Evolutionary conservation across 1,140 invertebrate genomes (phyloP), one percentile per base, ranked within the genome.

Genomic region (Chlorops oryzae): DNA sequence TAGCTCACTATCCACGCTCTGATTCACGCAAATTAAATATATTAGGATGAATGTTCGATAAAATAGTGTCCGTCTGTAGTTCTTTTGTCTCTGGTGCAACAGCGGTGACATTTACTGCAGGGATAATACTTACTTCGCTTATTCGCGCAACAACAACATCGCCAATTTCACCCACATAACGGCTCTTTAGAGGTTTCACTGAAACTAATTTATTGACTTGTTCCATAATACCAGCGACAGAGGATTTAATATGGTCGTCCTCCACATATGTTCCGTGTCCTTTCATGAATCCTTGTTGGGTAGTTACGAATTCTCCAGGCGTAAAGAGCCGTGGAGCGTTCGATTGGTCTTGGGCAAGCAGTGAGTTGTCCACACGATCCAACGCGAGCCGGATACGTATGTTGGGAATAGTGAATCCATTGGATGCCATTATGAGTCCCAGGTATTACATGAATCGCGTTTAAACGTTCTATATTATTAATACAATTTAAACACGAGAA

Each of bases 81-180:
- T n/a, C 76, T 65, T 88, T 90, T 59, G 93, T 87, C 67, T n/a
- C n/a, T n/a, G n/a, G n/a, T n/a, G n/a, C n/a, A n/a, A n/a, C n/a
- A n/a, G n/a, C n/a, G n/a, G n/a, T 89, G 87, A 1, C 93, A 87
- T n/a, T n/a, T n/a, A n/a, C n/a, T n/a, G n/a, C n/a, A n/a, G n/a
- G n/a, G n/a, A n/a, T n/a, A n/a, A n/a, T n/a, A n/a, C n/a, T n/a
- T n/a, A n/a, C n/a, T 73, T 97, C 92, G 0, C 88, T 83, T 15
- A 99, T 88, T 50, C 96, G 78, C 1, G 94, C 96, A 34, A 99
- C 87, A 28, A 99, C 82, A 15, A 99, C 92, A 77, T 99, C 96
- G 1, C 96, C 96, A 50, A 98, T 89, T 76, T 98, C 94, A 7
- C 96, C 95, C 64, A 87, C 85, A 66, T 92, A 92, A 23, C 88